Evolutionary conservation across 2,113 vertebrate species (phyloP).

Genomic region (Mus spicilegus): DNA sequence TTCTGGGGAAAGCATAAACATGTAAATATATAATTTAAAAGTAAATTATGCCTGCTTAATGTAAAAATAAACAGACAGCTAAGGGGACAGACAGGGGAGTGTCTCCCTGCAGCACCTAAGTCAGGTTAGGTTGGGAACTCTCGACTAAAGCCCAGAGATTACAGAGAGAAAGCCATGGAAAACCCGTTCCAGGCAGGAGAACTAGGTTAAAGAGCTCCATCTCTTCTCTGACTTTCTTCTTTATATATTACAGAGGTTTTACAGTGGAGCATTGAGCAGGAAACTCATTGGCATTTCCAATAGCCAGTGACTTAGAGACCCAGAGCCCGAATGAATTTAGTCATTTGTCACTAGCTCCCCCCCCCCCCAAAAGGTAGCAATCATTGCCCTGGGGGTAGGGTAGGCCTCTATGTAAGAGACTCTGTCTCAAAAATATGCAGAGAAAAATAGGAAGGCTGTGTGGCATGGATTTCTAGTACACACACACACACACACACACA

Average conservation of each 20-base stretch:
- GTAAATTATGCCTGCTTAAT: slow-evolving; percentile 7
- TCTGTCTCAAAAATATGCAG: background rate
- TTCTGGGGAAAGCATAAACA: background rate
- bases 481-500: background rate
- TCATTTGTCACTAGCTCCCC: background rate
- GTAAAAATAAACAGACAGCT: background rate
- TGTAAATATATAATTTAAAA: slow-evolving; percentile 11
- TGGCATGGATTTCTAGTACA: background rate
- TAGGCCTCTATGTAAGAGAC: background rate
- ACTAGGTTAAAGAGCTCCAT: background rate
- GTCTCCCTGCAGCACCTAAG: background rate
- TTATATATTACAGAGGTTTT: slow-evolving; percentile 14
- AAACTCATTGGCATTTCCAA: background rate
- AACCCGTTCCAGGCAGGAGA: background rate
- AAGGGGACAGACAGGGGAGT: background rate
- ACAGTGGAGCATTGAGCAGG: background rate
- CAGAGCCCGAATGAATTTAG: background rate
- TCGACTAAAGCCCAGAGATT: background rate
- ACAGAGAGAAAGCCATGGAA: background rate
- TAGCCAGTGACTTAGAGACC: background rate
- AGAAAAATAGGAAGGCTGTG: background rate
- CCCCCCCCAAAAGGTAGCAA: background rate
- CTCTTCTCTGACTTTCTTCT: background rate
- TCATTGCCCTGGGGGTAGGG: background rate
- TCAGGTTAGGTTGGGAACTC: background rate